Percentiles rank a stretch among this genome's conserved stretches.
These are phyloP conservation scores for Dinocampus coccinellae DNA, from an alignment of 2,888 invertebrate species.

Conservation along the genomic window DNA sequence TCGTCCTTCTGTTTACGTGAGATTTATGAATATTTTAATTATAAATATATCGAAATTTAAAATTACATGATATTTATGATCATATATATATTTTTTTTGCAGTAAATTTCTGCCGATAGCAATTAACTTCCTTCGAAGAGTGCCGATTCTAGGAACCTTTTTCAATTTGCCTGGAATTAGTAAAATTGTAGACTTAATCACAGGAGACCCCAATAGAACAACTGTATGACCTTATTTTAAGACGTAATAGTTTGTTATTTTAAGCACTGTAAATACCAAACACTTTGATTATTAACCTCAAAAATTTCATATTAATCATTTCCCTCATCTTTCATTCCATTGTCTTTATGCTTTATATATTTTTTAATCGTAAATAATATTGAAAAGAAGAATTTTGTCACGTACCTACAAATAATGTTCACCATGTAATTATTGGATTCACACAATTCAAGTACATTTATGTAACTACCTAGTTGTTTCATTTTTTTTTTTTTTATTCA, in stretches of 20 bases:
- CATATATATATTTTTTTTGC: slow-evolving; percentile 56
- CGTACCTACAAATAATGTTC: too few relatives aligned
- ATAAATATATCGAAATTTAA: background rate
- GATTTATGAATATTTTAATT: slow-evolving; percentile 22
- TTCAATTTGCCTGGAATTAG: slow-evolving; percentile 91
- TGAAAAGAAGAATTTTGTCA: too few relatives aligned
- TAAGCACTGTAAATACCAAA: slow-evolving; percentile 55
- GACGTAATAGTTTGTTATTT: slow-evolving; percentile 24
- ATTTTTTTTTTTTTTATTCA: too few relatives aligned
- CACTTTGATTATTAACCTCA: slow-evolving; percentile 23
- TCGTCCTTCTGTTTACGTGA: slow-evolving; percentile 86
- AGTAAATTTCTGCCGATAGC: slow-evolving; percentile 98
- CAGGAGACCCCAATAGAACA: slow-evolving; percentile 85
- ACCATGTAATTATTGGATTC: background rate
- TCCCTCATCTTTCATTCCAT: slow-evolving; percentile 17
- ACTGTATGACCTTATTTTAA: slow-evolving; percentile 77
- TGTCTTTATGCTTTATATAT: slow-evolving; percentile 26
- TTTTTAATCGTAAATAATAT: too few relatives aligned
- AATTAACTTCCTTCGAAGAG: slow-evolving; percentile 92
- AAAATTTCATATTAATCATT: slow-evolving; percentile 18
- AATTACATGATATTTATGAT: background rate
- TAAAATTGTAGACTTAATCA: slow-evolving; percentile 84
- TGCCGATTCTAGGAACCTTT: slow-evolving; percentile 91
- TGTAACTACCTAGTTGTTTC: too few relatives aligned
- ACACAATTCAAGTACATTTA: too few relatives aligned